Base-by-base conservation (phyloP, 2,888 invertebrate species). In the Synergus japonicus region DNA sequence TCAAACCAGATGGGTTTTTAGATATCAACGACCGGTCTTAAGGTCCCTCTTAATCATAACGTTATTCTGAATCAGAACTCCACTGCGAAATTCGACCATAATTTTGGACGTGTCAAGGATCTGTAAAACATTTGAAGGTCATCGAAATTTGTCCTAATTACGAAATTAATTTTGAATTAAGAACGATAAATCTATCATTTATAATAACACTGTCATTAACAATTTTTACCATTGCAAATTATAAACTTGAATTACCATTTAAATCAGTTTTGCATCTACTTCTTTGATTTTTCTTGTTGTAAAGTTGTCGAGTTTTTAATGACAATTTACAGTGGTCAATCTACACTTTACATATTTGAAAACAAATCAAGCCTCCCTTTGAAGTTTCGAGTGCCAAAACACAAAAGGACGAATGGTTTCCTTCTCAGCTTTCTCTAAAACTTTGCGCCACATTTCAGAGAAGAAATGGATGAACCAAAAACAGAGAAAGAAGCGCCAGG, bases 401-500 rank as follows among this genome's bases (percentile, higher is more conserved):
- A 73, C 29, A 54, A 73, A 73, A 54, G 37, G 73, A 73, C 37
- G 41, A 49, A 73, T 73, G 73, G 9, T 49, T 73, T 54, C 60
- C 60, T 60, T 60, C 12, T 60, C 12, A 22, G 12, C 4, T 22
- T 22, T 60, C 10, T 22, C 12, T 9, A 22, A 46, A 46, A 67
- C 18, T 67, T 67, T 18, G n/a, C 49, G 15, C 22, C 18, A 9
- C 9, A 73, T 46, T 73, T 49, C 49, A 46, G 54, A 73, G 69
- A 46, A 69, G 46, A 46, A 69, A 46, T 46, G 22, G 22, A 46
- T 8, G 67, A 12, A 49, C 46, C 22, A 29, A 49, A 8, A 46
- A 49, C 49, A 73, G 73, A 73, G 22, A 73, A 73, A 49, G 73
- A 73, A 73, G 73, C 73, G 73, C 73, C 54, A 73, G 73, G 73